Evolutionary conservation across 2,888 invertebrate species (phyloP).

Genomic region (Anoplius nigerrimus): DNA sequence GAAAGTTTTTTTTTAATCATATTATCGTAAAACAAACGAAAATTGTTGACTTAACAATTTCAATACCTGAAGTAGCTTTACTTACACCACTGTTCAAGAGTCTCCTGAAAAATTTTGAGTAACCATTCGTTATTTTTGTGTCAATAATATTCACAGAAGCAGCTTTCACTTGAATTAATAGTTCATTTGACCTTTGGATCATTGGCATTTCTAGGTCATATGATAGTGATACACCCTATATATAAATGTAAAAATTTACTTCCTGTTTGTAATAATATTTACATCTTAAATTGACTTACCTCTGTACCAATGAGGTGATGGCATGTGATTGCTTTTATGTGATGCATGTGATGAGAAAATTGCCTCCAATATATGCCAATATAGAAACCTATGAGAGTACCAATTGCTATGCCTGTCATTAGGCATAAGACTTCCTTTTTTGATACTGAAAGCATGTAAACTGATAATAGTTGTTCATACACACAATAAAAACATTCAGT

Average conservation of each 20-base stretch:
- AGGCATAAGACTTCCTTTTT: constrained; percentile 74
- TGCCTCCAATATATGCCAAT: constrained; percentile 70
- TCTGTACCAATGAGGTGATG: constrained; percentile 75
- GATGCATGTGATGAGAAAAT: constrained; percentile 66
- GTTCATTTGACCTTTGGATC: constrained; percentile 77
- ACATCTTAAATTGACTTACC: constrained; percentile 60
- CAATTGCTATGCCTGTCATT: constrained; percentile 74
- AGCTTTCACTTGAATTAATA: constrained; percentile 80
- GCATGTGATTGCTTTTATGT: constrained; percentile 76
- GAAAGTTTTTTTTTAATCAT: constrained; percentile 2
- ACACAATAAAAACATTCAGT: constrained; percentile 1
- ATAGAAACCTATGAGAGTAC: constrained; percentile 74
- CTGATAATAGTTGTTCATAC: constrained; percentile 1
- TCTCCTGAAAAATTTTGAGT: constrained; percentile 75
- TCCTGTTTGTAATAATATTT: not conserved
- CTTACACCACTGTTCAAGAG: constrained; percentile 72
- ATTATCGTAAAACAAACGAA: not conserved
- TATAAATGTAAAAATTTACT: not conserved
- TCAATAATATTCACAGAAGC: constrained; percentile 79
- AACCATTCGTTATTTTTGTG: constrained; percentile 79
- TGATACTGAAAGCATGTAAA: constrained; percentile 68
- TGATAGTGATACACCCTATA: constrained; percentile 67
- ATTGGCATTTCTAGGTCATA: constrained; percentile 78
- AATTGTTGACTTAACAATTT: not conserved
- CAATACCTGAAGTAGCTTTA: constrained; percentile 20